Evolutionary conservation across 2,888 invertebrate genomes (phyloP), one percentile per base, ranked within the genome.

Genomic region (Euclidia mi): DNA sequence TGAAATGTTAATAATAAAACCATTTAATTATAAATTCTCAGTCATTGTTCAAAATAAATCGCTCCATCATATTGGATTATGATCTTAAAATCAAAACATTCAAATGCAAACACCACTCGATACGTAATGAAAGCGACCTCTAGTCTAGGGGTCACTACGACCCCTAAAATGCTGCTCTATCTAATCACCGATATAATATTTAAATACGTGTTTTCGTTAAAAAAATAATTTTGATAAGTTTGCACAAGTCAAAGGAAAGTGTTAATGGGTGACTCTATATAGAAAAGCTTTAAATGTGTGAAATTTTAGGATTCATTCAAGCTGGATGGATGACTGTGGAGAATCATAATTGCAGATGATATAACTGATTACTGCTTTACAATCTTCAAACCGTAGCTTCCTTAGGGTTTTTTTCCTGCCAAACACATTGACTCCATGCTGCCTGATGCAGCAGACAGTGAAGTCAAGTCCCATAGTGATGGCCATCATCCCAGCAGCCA

Each of bases 111-210:
- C 51, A 40, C 38, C 61, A 55, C 59, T 57, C 52, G 42, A 64
- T 60, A 66, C 20, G 4, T 59, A 63, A 51, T 38, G 47, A 66
- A 55, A 20, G 32, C 25, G 32, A 20, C 55, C 46, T 41, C 10
- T 34, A 29, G 67, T 70, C 70, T 70, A 32, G 71, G 67, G 71
- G 64, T 56, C 60, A 41, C 28, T 3, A 25, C 12, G 42, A 58
- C 63, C 47, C 49, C 52, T 48, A 48, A 38, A 31, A 40, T 37
- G 32, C 37, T 45, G 44, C 47, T 3, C 6, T 14, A 35, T 44
- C 14, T 50, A 62, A 58, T 45, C 31, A 38, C 47, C 41, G 41
- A 53, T 44, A 52, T 56, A 46, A 59, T 56, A n/a, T n/a, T n/a
- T n/a, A n/a, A n/a, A 46, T 42, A n/a, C 7, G 2, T 49, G 34